A percentile compares a stretch with the other conserved stretches of the same genome.
phyloP scores from a whole-genome alignment of 2,888 invertebrate genomes.

The Nemapogon koenigi region DNA sequence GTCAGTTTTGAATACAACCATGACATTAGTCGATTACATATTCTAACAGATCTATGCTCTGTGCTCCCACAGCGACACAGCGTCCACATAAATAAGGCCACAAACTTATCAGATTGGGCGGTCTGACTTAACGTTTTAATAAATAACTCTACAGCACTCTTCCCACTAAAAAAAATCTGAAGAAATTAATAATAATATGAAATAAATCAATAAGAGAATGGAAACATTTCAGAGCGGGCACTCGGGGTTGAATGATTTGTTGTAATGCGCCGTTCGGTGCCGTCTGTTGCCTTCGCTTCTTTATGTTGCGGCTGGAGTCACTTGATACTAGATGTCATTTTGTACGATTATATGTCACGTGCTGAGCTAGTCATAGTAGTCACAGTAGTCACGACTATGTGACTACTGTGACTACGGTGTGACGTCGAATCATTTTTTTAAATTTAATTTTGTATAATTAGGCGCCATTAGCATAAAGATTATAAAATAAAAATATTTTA shows the following conservation, averaged over 20 bases:
- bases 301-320: neutral
- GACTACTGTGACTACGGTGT: no score
- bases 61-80: no score
- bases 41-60: no score
- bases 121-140: conserved; percentile 42
- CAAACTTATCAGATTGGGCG: conserved; percentile 44
- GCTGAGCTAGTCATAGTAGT: no score
- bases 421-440: no score
- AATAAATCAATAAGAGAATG: conserved; percentile 63
- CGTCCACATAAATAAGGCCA: conserved; percentile 3
- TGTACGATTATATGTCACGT: no score
- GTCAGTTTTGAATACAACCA: no score
- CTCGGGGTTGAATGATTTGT: conserved; percentile 57
- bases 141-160: conserved; percentile 40
- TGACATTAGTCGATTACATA: no score
- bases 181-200: conserved; percentile 52
- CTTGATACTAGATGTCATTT: conserved; percentile 4
- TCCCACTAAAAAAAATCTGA: conserved; percentile 15
- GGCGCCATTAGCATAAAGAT: no score
- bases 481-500: no score
- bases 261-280: conserved; percentile 49
- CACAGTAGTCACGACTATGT: no score
- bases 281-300: conserved; percentile 17
- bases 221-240: conserved; percentile 46
- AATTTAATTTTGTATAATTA: no score